A percentile compares a stretch with the other conserved stretches of the same genome.
Evolutionary conservation across 2,113 vertebrate species (phyloP).

Genomic region (Centropristis striata): DNA sequence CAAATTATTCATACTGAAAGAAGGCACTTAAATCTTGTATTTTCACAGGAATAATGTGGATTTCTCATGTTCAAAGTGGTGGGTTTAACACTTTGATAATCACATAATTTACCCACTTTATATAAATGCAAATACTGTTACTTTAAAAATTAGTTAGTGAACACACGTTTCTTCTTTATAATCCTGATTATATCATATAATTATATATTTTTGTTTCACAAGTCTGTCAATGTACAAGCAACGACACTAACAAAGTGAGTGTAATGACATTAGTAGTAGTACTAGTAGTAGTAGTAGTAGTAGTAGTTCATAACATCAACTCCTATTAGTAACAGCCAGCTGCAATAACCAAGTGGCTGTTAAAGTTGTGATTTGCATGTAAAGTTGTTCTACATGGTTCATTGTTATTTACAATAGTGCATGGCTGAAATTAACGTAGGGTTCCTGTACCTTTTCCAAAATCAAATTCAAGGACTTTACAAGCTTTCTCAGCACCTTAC

Average conservation of each 20-base stretch:
- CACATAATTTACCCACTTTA: background rate
- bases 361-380: background rate
- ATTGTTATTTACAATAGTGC: background rate
- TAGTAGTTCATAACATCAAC: background rate
- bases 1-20: background rate
- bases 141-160: background rate
- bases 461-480: too few relatives aligned
- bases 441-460: too few relatives aligned
- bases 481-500: too few relatives aligned
- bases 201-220: too few relatives aligned
- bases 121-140: background rate
- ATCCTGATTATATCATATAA: background rate
- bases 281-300: too few relatives aligned
- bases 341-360: background rate
- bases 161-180: background rate
- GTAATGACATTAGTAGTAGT: background rate
- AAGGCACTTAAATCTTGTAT: background rate
- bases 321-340: background rate
- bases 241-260: too few relatives aligned
- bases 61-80: background rate
- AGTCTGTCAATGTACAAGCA: background rate
- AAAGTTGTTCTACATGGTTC: background rate
- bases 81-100: background rate
- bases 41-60: background rate
- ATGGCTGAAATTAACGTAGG: background rate